Percentiles rank a stretch among this genome's conserved stretches.
Conservation (phyloP, 2,113 vertebrate genomes). For the Anseranas semipalmata region DNA sequence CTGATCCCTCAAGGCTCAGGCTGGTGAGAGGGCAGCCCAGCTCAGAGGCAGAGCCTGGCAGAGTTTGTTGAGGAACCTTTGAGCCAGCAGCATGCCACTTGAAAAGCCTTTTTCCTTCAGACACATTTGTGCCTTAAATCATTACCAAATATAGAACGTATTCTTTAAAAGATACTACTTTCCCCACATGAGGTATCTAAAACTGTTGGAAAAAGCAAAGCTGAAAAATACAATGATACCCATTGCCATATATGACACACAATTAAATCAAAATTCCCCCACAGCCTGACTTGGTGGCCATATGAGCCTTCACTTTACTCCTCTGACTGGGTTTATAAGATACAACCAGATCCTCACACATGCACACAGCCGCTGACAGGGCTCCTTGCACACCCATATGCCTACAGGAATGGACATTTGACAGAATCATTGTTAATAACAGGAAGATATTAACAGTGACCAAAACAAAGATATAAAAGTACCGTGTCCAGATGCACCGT, state of each 20-base stretch:
- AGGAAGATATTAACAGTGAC: background rate
- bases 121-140: background rate
- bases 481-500: background rate
- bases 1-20: conserved; percentile 34
- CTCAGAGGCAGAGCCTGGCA: conserved; percentile 24
- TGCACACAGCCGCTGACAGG: accelerated
- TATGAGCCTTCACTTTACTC: background rate
- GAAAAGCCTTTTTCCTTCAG: conserved; percentile 57
- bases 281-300: background rate
- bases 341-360: background rate
- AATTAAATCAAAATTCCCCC: background rate
- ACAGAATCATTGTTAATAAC: background rate
- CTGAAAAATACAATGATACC: background rate
- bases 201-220: conserved; percentile 21
- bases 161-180: conserved; percentile 51
- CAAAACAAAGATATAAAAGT: background rate
- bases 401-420: background rate
- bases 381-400: background rate
- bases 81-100: conserved; percentile 31
- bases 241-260: background rate
- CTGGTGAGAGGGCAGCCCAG: conserved; percentile 24
- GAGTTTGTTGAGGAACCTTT: conserved; percentile 47
- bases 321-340: accelerated
- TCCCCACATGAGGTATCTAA: conserved; percentile 26
- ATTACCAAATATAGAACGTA: conserved; percentile 46